phyloP scores from a whole-genome alignment of 1,140 invertebrate species.

The Eciton burchellii region DNA sequence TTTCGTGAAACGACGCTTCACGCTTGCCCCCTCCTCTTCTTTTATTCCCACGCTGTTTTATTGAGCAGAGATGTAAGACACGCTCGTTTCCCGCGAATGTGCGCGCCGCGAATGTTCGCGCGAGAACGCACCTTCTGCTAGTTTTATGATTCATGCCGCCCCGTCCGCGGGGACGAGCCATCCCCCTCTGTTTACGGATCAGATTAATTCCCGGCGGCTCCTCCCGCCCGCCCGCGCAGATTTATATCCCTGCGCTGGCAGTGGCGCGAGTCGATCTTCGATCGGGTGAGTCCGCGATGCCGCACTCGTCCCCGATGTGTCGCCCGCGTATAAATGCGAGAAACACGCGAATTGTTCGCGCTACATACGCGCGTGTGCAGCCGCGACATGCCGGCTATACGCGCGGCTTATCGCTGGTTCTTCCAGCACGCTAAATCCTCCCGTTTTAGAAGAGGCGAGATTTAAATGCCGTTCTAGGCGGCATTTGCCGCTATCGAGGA shows the following conservation, averaged over 20 bases:
- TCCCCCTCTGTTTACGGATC: conserved; percentile 35
- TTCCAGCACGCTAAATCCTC: conserved; percentile 47
- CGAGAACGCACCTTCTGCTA: conserved; percentile 22
- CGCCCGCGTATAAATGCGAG: conserved; percentile 41
- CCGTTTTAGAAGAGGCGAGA: no score
- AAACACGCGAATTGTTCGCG: conserved; percentile 38
- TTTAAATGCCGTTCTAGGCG: no score
- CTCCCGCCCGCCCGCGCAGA: not conserved
- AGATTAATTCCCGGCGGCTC: conserved; percentile 49
- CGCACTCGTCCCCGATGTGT: conserved; percentile 6
- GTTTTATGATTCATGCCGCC: conserved; percentile 37
- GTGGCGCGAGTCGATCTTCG: conserved; percentile 41
- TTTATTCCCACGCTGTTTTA: not conserved
- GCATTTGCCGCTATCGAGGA: no score
- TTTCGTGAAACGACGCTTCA: not conserved
- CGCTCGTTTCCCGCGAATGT: not conserved
- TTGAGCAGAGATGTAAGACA: not conserved
- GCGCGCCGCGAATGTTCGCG: not conserved
- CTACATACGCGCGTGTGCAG: not conserved
- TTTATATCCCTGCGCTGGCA: conserved; percentile 31
- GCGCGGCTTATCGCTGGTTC: conserved; percentile 34
- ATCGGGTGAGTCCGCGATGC: conserved; percentile 10
- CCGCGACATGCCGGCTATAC: not conserved
- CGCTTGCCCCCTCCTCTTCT: no score
- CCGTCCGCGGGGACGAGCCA: not conserved